A percentile compares a stretch with the other conserved stretches of the same genome.
Evolutionary conservation across 2,113 vertebrate genomes (phyloP).

Genomic region (Grammomys surdaster): DNA sequence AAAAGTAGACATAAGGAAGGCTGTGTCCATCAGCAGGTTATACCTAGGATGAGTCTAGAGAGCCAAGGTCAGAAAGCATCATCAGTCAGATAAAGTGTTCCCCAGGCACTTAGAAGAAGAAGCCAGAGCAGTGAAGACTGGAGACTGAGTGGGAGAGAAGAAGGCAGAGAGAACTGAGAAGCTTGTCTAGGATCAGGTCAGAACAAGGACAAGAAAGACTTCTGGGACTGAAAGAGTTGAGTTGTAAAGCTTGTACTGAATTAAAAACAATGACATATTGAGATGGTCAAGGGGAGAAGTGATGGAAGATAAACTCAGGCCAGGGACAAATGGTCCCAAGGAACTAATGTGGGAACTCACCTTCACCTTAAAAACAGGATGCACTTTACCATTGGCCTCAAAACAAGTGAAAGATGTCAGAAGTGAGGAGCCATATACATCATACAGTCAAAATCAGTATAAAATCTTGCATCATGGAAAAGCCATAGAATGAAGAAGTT

Average conservation of each 20-base stretch:
- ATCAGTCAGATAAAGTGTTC: neutral
- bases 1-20: neutral
- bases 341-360: neutral
- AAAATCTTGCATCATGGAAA: neutral
- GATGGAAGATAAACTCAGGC: neutral
- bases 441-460: neutral
- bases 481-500: neutral
- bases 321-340: neutral
- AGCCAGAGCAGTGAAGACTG: neutral
- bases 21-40: neutral
- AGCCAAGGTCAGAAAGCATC: neutral
- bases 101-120: neutral
- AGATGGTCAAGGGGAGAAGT: neutral
- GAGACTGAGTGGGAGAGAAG: neutral
- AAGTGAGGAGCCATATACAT: neutral
- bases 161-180: neutral
- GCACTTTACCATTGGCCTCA: neutral
- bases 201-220: neutral
- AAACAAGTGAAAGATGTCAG: conserved; percentile 18
- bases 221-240: neutral
- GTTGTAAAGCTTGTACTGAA: neutral
- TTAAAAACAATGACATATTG: neutral
- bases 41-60: neutral
- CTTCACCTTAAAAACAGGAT: neutral
- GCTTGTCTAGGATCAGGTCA: neutral